Percentiles rank a stretch among this genome's conserved stretches.
phyloP scores from a whole-genome alignment of 35 echinoderm and acorn worm genomes.

The Amphiura filiformis region DNA sequence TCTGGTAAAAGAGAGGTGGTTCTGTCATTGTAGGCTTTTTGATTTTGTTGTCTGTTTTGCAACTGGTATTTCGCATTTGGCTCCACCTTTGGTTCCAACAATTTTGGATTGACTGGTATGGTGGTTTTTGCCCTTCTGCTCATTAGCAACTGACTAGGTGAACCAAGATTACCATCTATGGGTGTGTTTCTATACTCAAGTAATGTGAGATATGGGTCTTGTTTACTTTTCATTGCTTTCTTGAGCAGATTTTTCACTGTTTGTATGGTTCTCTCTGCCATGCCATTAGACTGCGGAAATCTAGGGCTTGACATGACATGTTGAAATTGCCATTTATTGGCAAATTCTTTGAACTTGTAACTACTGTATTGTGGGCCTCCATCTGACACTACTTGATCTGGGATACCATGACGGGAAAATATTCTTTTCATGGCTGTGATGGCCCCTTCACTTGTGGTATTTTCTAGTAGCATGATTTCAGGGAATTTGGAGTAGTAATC shows the following conservation, averaged over 20 bases:
- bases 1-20: too few relatives aligned
- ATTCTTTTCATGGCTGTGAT: not conserved
- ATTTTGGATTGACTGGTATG: not conserved
- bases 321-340: conserved; percentile 20
- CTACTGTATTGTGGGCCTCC: conserved; percentile 32
- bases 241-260: conserved; percentile 19
- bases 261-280: conserved; percentile 16
- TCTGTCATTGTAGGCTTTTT: not conserved
- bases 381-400: conserved; percentile 32
- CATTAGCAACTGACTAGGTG: conserved; percentile 13
- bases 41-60: not conserved
- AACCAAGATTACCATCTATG: conserved; percentile 2
- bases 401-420: conserved; percentile 45
- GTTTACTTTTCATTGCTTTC: conserved; percentile 3
- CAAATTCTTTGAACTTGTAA: conserved; percentile 24
- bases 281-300: conserved; percentile 22
- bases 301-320: conserved; percentile 17
- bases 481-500: conserved; percentile 48
- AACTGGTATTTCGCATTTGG: not conserved
- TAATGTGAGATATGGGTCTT: not conserved
- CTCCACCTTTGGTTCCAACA: not conserved
- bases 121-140: conserved; percentile 10
- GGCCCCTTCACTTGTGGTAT: not conserved
- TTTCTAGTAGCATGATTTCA: conserved; percentile 31
- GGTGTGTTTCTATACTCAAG: conserved; percentile 24